Evolutionary conservation across 2,797 vertebrate species (phyloP), one percentile per base, ranked within the genome.

Genomic region (Siniperca undulata): DNA sequence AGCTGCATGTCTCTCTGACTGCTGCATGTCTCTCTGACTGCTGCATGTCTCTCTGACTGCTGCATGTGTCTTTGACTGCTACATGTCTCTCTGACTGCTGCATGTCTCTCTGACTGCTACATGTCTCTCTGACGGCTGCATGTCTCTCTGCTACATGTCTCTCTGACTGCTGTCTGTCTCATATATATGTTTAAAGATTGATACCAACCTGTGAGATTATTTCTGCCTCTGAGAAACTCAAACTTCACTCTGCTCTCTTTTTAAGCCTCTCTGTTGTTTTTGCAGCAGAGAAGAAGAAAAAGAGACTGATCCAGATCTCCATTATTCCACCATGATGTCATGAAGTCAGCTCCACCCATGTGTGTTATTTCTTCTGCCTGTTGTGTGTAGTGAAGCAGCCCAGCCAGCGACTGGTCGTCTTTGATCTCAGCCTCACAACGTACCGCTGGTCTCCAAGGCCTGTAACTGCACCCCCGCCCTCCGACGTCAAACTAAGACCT

Each of bases 401-500:
- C 77, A 65, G 74, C 55, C 48, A 38, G n/a, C 27, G 19, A 56
- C 11, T 44, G 73, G 81, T 46, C 34, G 44, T 40, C 67, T 90
- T 79, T 91, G 82, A 92, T 85, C 76, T 86, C 42, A 27, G 71
- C 73, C 83, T 77, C 81, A 75, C 30, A 76, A 78, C 79, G 52
- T 44, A 42, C 72, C 64, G 58, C 44, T 17, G 19, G 61, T 66
- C 68, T 55, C 72, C 13, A 64, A 68, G 76, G 86, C 72, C 70
- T 65, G 74, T 27, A 59, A 88, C 79, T 68, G 79, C 81, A 24
- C 69, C 24, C 55, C 24, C 55, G 40, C 66, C 80, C 77, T 36
- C 74, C 70, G 36, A 81, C 77, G 76, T 88, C 82, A 90, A 79
- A 78, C 71, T 53, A 55, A 42, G 34, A 78, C 68, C 56, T 44